Evolutionary conservation across 2,888 invertebrate genomes (phyloP).

Genomic region (Rotaria socialis): DNA sequence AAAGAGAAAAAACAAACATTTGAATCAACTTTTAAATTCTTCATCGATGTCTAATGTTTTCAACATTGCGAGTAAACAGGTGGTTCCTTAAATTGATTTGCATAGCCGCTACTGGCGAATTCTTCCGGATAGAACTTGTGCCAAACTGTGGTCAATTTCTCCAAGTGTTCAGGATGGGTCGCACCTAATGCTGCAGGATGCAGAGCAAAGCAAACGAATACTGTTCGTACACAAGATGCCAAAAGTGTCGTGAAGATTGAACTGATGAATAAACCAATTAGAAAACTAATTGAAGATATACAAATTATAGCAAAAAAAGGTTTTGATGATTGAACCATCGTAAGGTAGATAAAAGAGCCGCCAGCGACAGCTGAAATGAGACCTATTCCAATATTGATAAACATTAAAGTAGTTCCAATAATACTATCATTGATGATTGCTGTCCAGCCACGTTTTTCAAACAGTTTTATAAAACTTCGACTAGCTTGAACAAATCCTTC

Average conservation of each 20-base stretch:
- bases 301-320: too few species aligned
- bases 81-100: not conserved
- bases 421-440: not conserved
- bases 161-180: not conserved
- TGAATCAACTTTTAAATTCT: too few species aligned
- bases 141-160: not conserved
- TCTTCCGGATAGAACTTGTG: not conserved
- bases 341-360: not conserved
- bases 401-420: not conserved
- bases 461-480: not conserved
- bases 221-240: not conserved
- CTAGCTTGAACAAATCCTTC: not conserved
- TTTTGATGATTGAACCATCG: rapidly evolving
- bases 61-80: too few species aligned
- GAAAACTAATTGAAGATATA: not conserved
- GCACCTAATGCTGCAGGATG: not conserved
- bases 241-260: not conserved
- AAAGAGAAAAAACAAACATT: too few species aligned
- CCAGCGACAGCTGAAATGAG: not conserved
- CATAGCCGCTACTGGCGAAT: not conserved
- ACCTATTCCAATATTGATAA: not conserved
- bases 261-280: not conserved
- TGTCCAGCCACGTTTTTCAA: not conserved
- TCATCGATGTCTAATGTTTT: too few species aligned
- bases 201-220: not conserved